These are phyloP conservation scores for Pseudotriccus pelzelni DNA, from an alignment of 2,797 vertebrate species.

Conservation along the genomic window DNA sequence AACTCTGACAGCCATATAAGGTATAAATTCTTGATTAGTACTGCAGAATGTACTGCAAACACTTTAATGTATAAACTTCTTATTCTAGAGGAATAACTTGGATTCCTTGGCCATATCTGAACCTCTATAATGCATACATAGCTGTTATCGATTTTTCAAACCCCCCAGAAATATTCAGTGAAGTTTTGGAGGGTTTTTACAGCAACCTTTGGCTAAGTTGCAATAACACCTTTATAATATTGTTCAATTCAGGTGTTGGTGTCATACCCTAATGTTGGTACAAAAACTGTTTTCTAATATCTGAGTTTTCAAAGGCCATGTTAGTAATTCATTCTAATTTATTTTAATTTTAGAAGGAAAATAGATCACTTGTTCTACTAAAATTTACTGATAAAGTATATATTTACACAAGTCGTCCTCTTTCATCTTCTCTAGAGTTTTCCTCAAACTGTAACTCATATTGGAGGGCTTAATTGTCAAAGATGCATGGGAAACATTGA, in stretches of 20 bases:
- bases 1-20: not conserved
- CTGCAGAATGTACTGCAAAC: not conserved
- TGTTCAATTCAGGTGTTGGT: not conserved
- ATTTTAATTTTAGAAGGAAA: not conserved
- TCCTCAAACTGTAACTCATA: not conserved
- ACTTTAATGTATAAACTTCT: not conserved
- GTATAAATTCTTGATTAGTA: not conserved
- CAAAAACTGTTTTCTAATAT: not conserved
- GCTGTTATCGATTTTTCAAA: not conserved
- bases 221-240: not conserved
- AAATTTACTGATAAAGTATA: not conserved
- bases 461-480: not conserved
- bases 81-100: not conserved
- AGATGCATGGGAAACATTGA: not conserved
- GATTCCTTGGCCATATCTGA: not conserved
- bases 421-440: not conserved
- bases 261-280: not conserved
- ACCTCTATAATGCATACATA: not conserved
- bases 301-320: not conserved
- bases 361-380: not conserved
- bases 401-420: not conserved
- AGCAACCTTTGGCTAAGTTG: not conserved
- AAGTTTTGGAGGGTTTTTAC: rapidly evolving
- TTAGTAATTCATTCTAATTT: not conserved
- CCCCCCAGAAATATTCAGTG: not conserved